Conservation (phyloP, 2,113 vertebrate species). For the Hyla sarda region DNA sequence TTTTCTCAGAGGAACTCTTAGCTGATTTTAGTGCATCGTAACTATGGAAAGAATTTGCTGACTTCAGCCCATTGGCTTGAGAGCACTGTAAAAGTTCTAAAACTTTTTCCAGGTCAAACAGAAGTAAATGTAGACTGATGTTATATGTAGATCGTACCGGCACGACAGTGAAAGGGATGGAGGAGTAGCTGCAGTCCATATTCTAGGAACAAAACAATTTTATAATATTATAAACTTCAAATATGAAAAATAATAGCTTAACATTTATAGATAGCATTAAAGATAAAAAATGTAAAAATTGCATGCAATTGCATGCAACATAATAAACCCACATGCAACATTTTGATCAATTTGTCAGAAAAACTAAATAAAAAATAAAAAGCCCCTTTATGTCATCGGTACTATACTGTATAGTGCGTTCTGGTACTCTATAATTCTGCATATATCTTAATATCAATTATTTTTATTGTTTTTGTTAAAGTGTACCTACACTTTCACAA, state of each 20-base stretch:
- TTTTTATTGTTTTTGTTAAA: too few species aligned
- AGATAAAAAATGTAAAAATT: too few species aligned
- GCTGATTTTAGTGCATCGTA: conserved; percentile 66
- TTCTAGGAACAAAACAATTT: conserved; percentile 27
- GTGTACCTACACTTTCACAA: too few species aligned
- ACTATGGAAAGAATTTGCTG: conserved; percentile 68
- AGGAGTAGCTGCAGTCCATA: conserved; percentile 39
- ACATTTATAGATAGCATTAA: too few species aligned
- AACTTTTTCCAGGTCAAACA: conserved; percentile 77
- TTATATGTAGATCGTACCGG: conserved; percentile 71
- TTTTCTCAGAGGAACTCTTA: conserved; percentile 72
- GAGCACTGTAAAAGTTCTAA: conserved; percentile 68
- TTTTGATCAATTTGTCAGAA: too few species aligned
- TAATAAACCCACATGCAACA: too few species aligned
- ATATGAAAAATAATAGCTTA: too few species aligned
- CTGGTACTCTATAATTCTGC: too few species aligned
- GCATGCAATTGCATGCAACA: too few species aligned
- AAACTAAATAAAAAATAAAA: not conserved
- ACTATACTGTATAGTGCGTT: too few species aligned
- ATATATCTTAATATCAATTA: too few species aligned
- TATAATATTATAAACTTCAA: not conserved
- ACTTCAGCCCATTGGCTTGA: conserved; percentile 60
- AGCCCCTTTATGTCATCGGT: too few species aligned
- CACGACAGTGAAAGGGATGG: conserved; percentile 70
- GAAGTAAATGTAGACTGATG: conserved; percentile 71